Percentiles rank a stretch among this genome's conserved stretches.
Conservation (phyloP, 1,140 invertebrate genomes). For the Ceratosolen solmsi region DNA sequence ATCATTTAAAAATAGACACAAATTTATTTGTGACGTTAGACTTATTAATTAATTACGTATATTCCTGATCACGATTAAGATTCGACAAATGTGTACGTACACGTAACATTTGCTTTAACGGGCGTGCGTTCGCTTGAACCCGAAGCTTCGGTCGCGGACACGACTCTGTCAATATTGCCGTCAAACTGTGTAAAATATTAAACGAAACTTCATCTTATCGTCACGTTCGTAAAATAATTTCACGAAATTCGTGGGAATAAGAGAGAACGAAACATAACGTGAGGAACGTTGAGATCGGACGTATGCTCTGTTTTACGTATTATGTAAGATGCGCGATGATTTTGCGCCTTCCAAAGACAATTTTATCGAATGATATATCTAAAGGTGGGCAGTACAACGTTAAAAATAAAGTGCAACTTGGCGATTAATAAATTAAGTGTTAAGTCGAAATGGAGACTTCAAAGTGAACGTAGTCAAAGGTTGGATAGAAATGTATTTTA, state of each 20-base stretch:
- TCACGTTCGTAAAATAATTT: background rate
- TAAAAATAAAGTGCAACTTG: background rate
- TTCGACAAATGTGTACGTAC: conserved; percentile 56
- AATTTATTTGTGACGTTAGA: conserved; percentile 69
- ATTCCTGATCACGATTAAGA: conserved; percentile 71
- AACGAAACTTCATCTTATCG: background rate
- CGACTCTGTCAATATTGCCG: conserved; percentile 32
- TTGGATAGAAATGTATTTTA: background rate
- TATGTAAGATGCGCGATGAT: conserved; percentile 24
- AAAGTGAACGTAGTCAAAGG: background rate
- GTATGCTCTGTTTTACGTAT: conserved; percentile 45
- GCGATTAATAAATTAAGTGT: background rate
- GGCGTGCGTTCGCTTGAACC: conserved; percentile 8
- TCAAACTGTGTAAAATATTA: background rate
- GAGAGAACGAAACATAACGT: conserved; percentile 30
- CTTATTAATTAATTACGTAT: conserved; percentile 71
- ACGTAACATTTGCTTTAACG: conserved; percentile 46
- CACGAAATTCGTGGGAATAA: background rate
- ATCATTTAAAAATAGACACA: conserved; percentile 73
- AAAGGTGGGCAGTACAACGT: background rate
- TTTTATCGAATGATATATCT: conserved; percentile 4
- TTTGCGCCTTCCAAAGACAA: conserved; percentile 26
- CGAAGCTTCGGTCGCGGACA: conserved; percentile 11
- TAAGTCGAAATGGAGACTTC: background rate
- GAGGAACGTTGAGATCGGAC: conserved; percentile 49